Evolutionary conservation across 2,888 invertebrate species (phyloP).

Genomic region (Noctua janthina): DNA sequence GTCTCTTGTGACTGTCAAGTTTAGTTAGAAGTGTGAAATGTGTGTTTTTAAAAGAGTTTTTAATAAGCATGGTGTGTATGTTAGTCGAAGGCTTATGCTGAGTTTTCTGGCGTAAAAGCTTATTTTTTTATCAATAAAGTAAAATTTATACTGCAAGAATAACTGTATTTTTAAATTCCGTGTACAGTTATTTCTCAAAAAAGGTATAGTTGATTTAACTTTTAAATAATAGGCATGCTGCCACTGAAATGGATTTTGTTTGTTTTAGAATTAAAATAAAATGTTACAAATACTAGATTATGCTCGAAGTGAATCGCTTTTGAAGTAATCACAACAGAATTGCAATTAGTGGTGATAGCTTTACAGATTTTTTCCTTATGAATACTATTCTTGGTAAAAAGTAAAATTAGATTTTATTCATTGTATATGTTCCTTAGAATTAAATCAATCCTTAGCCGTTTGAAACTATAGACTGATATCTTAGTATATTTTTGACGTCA

Average conservation of each 20-base stretch:
- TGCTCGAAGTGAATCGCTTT: constrained; percentile 30
- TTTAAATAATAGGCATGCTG: constrained; percentile 24
- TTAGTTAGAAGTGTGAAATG: constrained; percentile 57
- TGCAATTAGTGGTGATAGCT: background rate
- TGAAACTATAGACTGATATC: constrained; percentile 28
- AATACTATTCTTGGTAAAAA: background rate
- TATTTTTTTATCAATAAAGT: constrained; percentile 30
- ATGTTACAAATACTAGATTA: background rate
- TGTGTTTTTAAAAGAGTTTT: constrained; percentile 47
- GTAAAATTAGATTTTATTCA: background rate
- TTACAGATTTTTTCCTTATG: background rate
- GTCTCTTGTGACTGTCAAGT: constrained; percentile 56
- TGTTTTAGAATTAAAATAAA: background rate
- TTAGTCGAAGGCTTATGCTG: constrained; percentile 66
- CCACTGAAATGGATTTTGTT: constrained; percentile 1
- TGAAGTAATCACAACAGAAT: constrained; percentile 5
- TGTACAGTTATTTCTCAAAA: background rate
- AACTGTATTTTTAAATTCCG: constrained; percentile 3
- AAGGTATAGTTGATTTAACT: constrained; percentile 2
- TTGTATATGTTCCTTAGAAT: constrained; percentile 17
- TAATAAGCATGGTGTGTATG: constrained; percentile 60
- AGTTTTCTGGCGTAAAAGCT: constrained; percentile 55
- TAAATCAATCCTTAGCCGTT: constrained; percentile 2
- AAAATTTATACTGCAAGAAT: constrained; percentile 2
- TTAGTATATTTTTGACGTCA: constrained; percentile 37